Evolutionary conservation across 2,888 invertebrate genomes (phyloP), one percentile per base, ranked within the genome.

Genomic region (Dione vanillae): DNA sequence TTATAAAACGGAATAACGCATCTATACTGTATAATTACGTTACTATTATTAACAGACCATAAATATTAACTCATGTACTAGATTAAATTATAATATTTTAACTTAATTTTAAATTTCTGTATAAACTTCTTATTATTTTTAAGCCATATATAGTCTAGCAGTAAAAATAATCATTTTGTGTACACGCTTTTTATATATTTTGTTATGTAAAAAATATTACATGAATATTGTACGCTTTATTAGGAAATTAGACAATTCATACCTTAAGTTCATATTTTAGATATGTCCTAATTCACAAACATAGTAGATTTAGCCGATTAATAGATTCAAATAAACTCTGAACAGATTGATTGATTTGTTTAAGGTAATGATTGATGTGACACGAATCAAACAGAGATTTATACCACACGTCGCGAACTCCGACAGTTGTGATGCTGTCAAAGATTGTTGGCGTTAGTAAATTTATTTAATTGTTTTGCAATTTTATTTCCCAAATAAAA

Each of bases 321-420:
- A 72, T 72, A 73, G 70, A 64, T 65, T 62, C 52, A 59, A 74
- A 64, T 64, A 51, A 51, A 51, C 40, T 61, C 51, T 43, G 51
- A 61, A 58, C 74, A 82, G 85, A 87, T 86, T 87, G 87, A 91
- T 91, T 87, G 87, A 87, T 85, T 85, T 82, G 83, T 87, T 87
- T 82, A 83, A 80, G 78, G 79, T 79, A 81, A 78, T 87, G 87
- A 90, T 90, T 86, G 87, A 86, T 82, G 80, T 87, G 86, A 89
- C 91, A 89, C 86, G 87, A 86, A 78, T 78, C 75, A 78, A 77
- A 76, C 77, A 78, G 81, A 82, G 85, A 89, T 90, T 86, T 85
- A 89, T 86, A 80, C 75, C 72, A 61, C 76, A 76, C 79, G 84
- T 82, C 81, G 78, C 40, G 59, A 27, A 52, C 49, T 10, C 65